phyloP scores from a whole-genome alignment of 2,113 vertebrate species.

The Datnioides undecimradiatus region DNA sequence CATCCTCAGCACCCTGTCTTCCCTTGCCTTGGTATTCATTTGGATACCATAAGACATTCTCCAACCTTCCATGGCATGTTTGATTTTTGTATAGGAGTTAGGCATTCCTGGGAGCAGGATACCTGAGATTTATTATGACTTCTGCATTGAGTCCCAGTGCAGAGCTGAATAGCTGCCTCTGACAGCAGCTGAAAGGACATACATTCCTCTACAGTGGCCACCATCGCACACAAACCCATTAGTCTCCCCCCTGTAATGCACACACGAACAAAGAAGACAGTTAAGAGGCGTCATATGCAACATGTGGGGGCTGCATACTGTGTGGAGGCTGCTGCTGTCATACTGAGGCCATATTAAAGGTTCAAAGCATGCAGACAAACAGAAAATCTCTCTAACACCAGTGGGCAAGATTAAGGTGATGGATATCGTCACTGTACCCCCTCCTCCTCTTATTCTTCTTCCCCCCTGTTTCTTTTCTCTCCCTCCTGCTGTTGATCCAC shows the following conservation, averaged over 20 bases:
- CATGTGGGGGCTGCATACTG: slow-evolving; percentile 41
- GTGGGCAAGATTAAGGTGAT: slow-evolving; percentile 71
- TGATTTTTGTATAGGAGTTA: slow-evolving; percentile 49
- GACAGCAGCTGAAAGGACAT: slow-evolving; percentile 73
- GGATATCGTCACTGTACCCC: slow-evolving; percentile 56
- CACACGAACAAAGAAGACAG: slow-evolving; percentile 52
- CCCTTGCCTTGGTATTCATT: slow-evolving; percentile 44
- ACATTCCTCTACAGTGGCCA: slow-evolving; percentile 67
- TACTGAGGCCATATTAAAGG: slow-evolving; percentile 51
- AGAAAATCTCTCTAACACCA: slow-evolving; percentile 52
- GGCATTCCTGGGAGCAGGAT: slow-evolving; percentile 62
- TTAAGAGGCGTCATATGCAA: slow-evolving; percentile 29
- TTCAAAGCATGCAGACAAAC: slow-evolving; percentile 51
- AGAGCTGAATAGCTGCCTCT: slow-evolving; percentile 55
- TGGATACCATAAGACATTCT: slow-evolving; percentile 30
- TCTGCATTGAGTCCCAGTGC: slow-evolving; percentile 40
- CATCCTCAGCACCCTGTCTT: slow-evolving; percentile 23
- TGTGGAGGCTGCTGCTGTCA: slow-evolving; percentile 46
- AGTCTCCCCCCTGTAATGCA: slow-evolving; percentile 39
- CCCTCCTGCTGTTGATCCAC: slow-evolving; percentile 51
- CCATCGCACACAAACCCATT: slow-evolving; percentile 58
- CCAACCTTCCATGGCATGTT: slow-evolving; percentile 22
- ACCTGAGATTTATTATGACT: slow-evolving; percentile 76
- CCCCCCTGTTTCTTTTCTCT: slow-evolving; percentile 22
- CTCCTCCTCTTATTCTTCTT: slow-evolving; percentile 7